Evolutionary conservation across 2,888 invertebrate genomes (phyloP), one percentile per base, ranked within the genome.

Genomic region (Calephelis perditalis): DNA sequence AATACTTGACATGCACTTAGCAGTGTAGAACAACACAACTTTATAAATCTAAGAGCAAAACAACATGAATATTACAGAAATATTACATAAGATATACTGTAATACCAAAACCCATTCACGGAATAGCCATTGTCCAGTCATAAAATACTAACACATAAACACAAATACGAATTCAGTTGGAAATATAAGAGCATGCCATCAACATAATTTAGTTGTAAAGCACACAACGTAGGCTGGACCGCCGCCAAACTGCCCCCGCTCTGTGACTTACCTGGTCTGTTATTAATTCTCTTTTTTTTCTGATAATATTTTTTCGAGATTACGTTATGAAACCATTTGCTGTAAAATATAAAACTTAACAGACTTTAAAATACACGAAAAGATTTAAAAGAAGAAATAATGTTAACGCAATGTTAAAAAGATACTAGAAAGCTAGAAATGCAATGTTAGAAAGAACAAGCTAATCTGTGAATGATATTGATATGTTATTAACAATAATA

Each of bases 121-220:
- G 52, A 49, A 52, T 36, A 52, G 36, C 52, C 52, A 52, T 36
- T 52, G 52, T 52, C 52, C 52, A 52, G 11, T 35, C 52, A 52
- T 52, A 52, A 52, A 52, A 52, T 35, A 52, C 52, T 7, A 35
- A 36, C 52, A 52, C 35, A 52, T 52, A 52, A 52, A 52, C 52
- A 52, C 52, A 52, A 52, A 52, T 52, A 52, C 35, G 52, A 52
- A 52, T 52, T 35, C 52, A 52, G 52, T 52, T 52, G 52, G 35
- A 11, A 11, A 52, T 49, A 26, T 49, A 49, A 49, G 49, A 49
- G 49, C 49, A 5, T 52, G 52, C 52, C 63, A 61, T 65, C 63
- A 63, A 59, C 59, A 65, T 65, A 65, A 63, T 65, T 65, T 49
- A 40, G 57, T 40, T 63, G 63, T 63, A 63, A 65, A 59, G 61